Conservation (phyloP, 2,113 vertebrate genomes). For the Macquaria ambigua region DNA sequence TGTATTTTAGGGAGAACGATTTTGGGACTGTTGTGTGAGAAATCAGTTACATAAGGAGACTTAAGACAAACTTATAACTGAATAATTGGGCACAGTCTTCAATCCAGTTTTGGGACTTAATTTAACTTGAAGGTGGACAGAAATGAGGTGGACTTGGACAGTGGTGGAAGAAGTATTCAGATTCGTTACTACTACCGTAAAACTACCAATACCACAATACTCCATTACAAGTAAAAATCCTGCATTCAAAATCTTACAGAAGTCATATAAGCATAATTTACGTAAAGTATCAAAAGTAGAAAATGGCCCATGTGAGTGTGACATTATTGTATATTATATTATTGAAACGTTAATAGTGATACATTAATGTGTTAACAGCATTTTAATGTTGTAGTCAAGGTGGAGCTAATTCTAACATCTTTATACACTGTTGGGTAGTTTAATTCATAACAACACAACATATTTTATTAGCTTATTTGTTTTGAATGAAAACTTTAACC, state of each 20-base stretch:
- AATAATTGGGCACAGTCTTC: background rate
- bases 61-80: background rate
- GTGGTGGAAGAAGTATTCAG: background rate
- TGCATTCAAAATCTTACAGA: background rate
- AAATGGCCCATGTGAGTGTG: background rate
- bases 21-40: slow-evolving; percentile 32
- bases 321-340: background rate
- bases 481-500: background rate
- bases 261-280: background rate
- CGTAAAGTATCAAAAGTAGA: background rate
- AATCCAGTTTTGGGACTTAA: background rate
- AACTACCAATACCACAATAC: background rate
- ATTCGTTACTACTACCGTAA: background rate
- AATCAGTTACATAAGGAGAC: slow-evolving; percentile 15
- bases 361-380: background rate
- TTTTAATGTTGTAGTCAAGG: background rate
- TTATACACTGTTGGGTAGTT: background rate
- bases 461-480: background rate
- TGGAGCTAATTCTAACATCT: background rate
- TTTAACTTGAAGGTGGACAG: background rate
- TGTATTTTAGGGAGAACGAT: slow-evolving; percentile 46
- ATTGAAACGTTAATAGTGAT: background rate
- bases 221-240: background rate
- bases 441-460: background rate
- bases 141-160: background rate